Percentiles rank a stretch among this genome's conserved stretches.
These are phyloP conservation scores for Alviniconcha marisindica DNA, from an alignment of 1,140 invertebrate genomes.

Conservation along the genomic window DNA sequence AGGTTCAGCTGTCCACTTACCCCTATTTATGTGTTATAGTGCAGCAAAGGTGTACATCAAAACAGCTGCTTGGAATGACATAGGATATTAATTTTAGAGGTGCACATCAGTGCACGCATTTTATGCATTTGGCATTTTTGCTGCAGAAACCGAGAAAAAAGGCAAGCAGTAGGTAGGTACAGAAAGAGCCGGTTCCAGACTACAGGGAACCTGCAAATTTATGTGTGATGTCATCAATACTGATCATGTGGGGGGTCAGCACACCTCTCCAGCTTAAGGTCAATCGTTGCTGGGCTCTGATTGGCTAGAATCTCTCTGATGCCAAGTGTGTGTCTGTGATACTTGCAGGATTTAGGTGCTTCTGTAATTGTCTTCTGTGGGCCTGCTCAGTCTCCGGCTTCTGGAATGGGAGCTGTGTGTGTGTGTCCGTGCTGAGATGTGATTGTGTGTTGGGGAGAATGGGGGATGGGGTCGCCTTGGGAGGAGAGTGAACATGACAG, in stretches of 20 bases:
- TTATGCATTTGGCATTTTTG: too few relatives aligned
- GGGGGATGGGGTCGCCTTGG: not conserved
- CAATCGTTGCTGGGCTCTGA: conserved; percentile 33
- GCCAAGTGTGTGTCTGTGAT: conserved; percentile 33
- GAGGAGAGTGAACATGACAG: too few relatives aligned
- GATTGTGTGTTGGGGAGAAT: not conserved
- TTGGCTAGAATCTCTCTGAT: conserved; percentile 36
- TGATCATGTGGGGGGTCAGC: conserved; percentile 17
- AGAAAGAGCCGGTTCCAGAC: not conserved
- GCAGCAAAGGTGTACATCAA: not conserved
- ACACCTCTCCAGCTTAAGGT: conserved; percentile 18
- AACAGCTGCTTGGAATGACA: too few relatives aligned
- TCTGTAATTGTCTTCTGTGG: conserved; percentile 31
- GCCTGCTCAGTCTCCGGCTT: not conserved
- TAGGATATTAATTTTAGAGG: too few relatives aligned
- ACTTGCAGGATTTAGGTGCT: conserved; percentile 36
- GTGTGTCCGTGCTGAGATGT: not conserved
- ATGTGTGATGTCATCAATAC: conserved; percentile 34
- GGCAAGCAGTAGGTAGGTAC: too few relatives aligned
- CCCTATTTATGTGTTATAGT: not conserved
- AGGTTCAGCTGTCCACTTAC: too few relatives aligned
- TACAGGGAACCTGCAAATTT: conserved; percentile 23
- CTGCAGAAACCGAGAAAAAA: too few relatives aligned
- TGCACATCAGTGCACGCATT: too few relatives aligned
- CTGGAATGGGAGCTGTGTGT: conserved; percentile 14